phyloP scores from a whole-genome alignment of 2,888 invertebrate species.

The Sympetrum striolatum region DNA sequence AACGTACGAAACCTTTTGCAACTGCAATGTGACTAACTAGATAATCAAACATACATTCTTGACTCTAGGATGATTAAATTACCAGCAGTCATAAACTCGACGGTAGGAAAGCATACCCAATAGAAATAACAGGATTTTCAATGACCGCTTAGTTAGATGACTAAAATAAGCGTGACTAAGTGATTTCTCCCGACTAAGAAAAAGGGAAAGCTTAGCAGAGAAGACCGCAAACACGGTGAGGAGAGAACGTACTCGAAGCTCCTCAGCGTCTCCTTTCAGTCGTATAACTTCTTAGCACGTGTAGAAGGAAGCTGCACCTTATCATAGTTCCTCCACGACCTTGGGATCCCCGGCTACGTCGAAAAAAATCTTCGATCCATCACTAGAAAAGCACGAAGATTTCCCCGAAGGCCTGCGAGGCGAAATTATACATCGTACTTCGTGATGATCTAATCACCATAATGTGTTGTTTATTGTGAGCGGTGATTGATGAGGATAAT shows the following conservation, averaged over 20 bases:
- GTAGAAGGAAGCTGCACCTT: not conserved
- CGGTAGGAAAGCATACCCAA: too few species aligned
- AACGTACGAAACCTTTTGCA: too few species aligned
- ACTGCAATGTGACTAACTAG: too few species aligned
- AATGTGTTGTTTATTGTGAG: slow-evolving; percentile 12
- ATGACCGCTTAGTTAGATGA: too few species aligned
- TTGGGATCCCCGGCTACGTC: not conserved
- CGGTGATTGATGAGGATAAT: slow-evolving; percentile 27
- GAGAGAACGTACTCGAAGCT: not conserved
- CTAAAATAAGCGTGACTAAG: too few species aligned
- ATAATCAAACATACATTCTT: too few species aligned
- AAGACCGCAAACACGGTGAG: not conserved
- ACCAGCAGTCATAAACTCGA: too few species aligned
- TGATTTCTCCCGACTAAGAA: not conserved
- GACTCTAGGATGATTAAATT: too few species aligned
- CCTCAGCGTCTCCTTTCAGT: not conserved
- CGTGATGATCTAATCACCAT: slow-evolving; percentile 23
- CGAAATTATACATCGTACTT: slow-evolving; percentile 2
- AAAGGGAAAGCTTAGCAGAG: not conserved
- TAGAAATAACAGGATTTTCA: too few species aligned
- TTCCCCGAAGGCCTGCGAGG: not conserved
- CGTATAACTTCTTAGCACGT: not conserved
- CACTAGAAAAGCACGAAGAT: slow-evolving; percentile 20
- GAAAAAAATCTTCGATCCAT: not conserved
- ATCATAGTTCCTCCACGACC: not conserved